Evolutionary conservation across 2,797 vertebrate genomes (phyloP).

Genomic region (Trachurus trachurus): DNA sequence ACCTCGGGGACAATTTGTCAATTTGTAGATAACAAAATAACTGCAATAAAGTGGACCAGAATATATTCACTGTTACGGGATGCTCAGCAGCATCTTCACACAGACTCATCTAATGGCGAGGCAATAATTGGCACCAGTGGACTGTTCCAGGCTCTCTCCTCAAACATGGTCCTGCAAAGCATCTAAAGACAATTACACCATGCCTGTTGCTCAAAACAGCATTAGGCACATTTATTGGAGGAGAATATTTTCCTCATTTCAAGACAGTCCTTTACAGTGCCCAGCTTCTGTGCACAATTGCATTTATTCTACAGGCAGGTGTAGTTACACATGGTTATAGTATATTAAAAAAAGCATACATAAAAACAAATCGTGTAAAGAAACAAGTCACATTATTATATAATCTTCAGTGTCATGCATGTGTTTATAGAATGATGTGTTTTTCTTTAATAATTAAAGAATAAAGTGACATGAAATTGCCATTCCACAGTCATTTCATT

Average conservation of each 20-base stretch:
- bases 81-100: neutral
- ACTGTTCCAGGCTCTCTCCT: neutral
- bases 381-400: neutral
- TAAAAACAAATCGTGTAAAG: neutral
- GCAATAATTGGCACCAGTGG: neutral
- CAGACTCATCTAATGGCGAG: neutral
- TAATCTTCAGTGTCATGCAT: neutral
- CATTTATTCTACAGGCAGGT: neutral
- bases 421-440: neutral
- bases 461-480: neutral
- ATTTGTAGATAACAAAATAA: neutral
- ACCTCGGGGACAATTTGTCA: constrained; percentile 4
- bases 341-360: neutral
- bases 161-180: constrained; percentile 9
- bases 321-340: neutral
- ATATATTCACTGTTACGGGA: neutral
- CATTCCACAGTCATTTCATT: too few relatives aligned
- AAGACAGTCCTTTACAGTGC: neutral
- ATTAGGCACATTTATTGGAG: constrained; percentile 15
- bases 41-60: neutral
- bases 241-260: neutral
- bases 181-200: neutral
- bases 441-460: neutral
- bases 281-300: neutral
- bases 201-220: neutral